A percentile compares a stretch with the other conserved stretches of the same genome.
phyloP scores from a whole-genome alignment of 2,113 vertebrate genomes.

The Hemiprocne comata region DNA sequence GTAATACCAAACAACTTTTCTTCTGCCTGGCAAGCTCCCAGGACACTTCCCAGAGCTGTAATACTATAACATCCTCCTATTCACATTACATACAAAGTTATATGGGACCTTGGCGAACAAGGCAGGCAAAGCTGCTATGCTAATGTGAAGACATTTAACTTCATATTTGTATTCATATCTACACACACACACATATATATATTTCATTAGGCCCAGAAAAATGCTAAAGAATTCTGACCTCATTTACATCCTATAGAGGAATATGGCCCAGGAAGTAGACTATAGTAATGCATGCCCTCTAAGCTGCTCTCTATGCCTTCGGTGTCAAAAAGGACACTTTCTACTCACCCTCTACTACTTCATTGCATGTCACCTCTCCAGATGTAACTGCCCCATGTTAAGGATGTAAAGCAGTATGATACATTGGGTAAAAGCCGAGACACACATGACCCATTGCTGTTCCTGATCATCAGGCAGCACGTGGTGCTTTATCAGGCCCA shows the following conservation, averaged over 20 bases:
- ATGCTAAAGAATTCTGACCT: neutral
- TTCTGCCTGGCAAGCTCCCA: neutral
- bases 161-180: neutral
- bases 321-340: no score
- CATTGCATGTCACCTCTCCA: neutral
- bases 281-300: fast-evolving
- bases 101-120: neutral
- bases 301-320: neutral
- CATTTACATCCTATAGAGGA: neutral
- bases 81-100: neutral
- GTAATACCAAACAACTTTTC: constrained; percentile 29
- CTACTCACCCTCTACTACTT: neutral
- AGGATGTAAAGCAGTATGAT: neutral
- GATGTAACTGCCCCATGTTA: neutral
- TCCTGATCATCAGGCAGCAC: neutral
- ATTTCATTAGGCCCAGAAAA: neutral
- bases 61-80: neutral
- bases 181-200: neutral
- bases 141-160: neutral
- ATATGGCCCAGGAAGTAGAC: neutral
- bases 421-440: neutral
- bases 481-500: neutral
- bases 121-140: neutral
- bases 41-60: neutral
- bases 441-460: neutral